These are phyloP conservation scores for Seira ritae DNA, from an alignment of 2,888 invertebrate species.

Conservation along the genomic window DNA sequence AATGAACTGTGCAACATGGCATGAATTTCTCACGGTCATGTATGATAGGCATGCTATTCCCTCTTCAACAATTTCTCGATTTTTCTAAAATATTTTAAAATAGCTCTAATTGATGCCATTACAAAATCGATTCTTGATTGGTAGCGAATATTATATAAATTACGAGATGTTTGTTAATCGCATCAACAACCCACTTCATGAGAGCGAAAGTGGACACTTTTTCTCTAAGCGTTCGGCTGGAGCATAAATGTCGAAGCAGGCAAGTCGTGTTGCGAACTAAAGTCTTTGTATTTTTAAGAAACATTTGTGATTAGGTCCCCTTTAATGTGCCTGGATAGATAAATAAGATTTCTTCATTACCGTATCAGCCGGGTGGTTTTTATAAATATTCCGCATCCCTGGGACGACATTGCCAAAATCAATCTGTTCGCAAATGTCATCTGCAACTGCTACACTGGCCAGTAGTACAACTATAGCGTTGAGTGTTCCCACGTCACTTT, in stretches of 20 bases:
- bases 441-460: conserved; percentile 63
- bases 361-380: conserved; percentile 30
- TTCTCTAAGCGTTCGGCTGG: conserved; percentile 43
- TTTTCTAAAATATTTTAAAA: conserved; percentile 40
- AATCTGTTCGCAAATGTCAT: conserved; percentile 61
- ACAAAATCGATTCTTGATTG: too few species aligned
- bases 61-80: conserved; percentile 59
- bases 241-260: conserved; percentile 61
- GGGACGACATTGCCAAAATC: conserved; percentile 57
- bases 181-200: conserved; percentile 59
- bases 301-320: not conserved
- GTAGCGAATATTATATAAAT: too few species aligned
- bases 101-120: too few species aligned
- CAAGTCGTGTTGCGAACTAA: conserved; percentile 65
- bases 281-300: conserved; percentile 51
- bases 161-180: not conserved
- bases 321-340: not conserved
- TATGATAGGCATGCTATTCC: conserved; percentile 65
- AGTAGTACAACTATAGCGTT: conserved; percentile 67
- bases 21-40: conserved; percentile 63
- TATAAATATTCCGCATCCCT: conserved; percentile 61
- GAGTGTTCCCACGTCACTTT: conserved; percentile 56
- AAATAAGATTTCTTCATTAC: conserved; percentile 11
- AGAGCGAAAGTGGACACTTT: conserved; percentile 47
- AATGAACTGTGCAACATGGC: conserved; percentile 63